These are phyloP conservation scores for Pseudonaja textilis DNA, from an alignment of 2,113 vertebrate genomes.

Conservation along the genomic window DNA sequence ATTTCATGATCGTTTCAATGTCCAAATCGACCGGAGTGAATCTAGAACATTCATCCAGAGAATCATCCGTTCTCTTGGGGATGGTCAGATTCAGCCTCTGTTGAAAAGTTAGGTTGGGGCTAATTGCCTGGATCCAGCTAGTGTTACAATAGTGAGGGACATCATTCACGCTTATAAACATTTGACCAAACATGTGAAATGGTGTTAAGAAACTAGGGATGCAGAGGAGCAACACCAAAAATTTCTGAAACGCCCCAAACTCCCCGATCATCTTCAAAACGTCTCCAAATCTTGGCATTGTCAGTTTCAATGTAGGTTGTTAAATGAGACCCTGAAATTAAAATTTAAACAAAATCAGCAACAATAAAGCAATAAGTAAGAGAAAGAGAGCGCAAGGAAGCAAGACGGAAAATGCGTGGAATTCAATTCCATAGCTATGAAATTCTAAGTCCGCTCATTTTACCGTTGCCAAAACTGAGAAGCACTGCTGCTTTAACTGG, in stretches of 20 bases:
- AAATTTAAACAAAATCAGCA: conserved; percentile 68
- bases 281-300: conserved; percentile 72
- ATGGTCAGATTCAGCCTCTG: conserved; percentile 75
- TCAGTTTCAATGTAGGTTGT: not conserved
- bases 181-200: conserved; percentile 81
- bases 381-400: not conserved
- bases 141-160: conserved; percentile 77
- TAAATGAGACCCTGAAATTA: conserved; percentile 54
- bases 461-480: not conserved
- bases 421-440: not conserved
- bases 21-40: conserved; percentile 67
- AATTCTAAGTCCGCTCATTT: not conserved
- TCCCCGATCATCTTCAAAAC: conserved; percentile 76
- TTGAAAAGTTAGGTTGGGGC: conserved; percentile 72
- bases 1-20: conserved; percentile 69
- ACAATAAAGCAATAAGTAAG: not conserved
- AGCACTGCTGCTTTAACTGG: not conserved
- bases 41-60: conserved; percentile 76
- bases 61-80: conserved; percentile 59
- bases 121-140: conserved; percentile 75
- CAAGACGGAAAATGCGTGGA: not conserved
- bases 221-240: conserved; percentile 69
- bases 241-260: conserved; percentile 83
- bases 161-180: conserved; percentile 73
- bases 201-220: conserved; percentile 66